A percentile compares a stretch with the other conserved stretches of the same genome.
Evolutionary conservation across 2,797 vertebrate genomes (phyloP).

Genomic region (Betta splendens): DNA sequence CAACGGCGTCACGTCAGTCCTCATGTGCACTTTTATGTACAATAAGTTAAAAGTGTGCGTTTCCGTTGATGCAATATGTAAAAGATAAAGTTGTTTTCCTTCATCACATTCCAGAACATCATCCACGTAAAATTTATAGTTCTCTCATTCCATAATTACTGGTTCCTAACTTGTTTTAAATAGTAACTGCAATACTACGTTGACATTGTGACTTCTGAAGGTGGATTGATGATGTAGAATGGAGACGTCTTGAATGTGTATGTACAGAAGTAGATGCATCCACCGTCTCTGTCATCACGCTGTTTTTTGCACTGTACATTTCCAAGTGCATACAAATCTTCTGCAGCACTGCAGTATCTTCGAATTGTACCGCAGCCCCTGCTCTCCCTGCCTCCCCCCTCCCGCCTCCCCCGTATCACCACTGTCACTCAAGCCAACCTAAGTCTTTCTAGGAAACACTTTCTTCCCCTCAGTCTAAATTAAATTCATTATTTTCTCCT

Average conservation of each 20-base stretch:
- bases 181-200: constrained; percentile 49
- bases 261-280: constrained; percentile 68
- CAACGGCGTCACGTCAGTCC: constrained; percentile 48
- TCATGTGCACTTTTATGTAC: constrained; percentile 60
- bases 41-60: constrained; percentile 60
- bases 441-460: constrained; percentile 54
- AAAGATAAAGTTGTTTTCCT: constrained; percentile 51
- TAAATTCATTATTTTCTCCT: constrained; percentile 12
- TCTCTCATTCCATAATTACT: constrained; percentile 41
- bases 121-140: constrained; percentile 38
- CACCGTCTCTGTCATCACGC: constrained; percentile 55
- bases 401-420: constrained; percentile 44
- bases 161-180: constrained; percentile 39
- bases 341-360: constrained; percentile 73
- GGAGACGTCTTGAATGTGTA: constrained; percentile 50
- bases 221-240: constrained; percentile 61
- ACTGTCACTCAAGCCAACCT: constrained; percentile 56
- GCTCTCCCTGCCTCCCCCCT: constrained; percentile 46
- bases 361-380: constrained; percentile 62
- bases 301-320: constrained; percentile 70
- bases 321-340: constrained; percentile 68
- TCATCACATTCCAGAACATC: constrained; percentile 49
- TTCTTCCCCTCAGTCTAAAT: constrained; percentile 8
- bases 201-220: constrained; percentile 55
- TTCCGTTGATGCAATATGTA: constrained; percentile 62